phyloP scores from a whole-genome alignment of 37 sponge, comb jelly and placozoan genomes.

The Bolinopsis microptera region DNA sequence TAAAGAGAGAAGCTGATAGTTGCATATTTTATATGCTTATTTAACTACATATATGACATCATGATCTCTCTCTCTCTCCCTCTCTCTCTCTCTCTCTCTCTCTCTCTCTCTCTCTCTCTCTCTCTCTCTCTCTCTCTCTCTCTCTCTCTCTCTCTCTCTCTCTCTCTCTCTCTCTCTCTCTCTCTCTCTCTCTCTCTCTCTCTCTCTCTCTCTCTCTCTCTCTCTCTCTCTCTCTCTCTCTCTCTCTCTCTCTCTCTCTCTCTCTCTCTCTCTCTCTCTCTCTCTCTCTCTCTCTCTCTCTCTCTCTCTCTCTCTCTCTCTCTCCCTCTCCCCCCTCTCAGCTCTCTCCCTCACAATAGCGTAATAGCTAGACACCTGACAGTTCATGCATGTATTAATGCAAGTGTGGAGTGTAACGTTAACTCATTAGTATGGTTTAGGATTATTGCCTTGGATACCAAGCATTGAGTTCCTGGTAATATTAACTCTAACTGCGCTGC shows the following conservation, averaged over 20 bases:
- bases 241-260: neutral
- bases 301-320: neutral
- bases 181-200: neutral
- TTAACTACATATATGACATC: too few species aligned
- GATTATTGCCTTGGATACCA: too few species aligned
- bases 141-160: neutral
- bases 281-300: neutral
- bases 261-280: neutral
- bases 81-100: neutral
- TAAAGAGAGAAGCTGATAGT: too few species aligned
- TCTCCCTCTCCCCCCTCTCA: neutral
- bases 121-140: slow-evolving; percentile 27
- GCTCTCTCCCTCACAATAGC: neutral
- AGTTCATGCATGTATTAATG: too few species aligned
- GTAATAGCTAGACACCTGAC: too few species aligned
- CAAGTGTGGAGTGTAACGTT: too few species aligned
- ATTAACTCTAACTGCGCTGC: too few species aligned
- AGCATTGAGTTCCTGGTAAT: too few species aligned
- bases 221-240: neutral
- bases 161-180: neutral
- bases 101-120: neutral
- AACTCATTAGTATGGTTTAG: too few species aligned
- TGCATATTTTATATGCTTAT: too few species aligned
- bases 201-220: neutral
- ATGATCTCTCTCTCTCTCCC: too few species aligned